These are phyloP conservation scores for Lampris megalopsis DNA, from an alignment of 2,113 vertebrate genomes.

Conservation along the genomic window DNA sequence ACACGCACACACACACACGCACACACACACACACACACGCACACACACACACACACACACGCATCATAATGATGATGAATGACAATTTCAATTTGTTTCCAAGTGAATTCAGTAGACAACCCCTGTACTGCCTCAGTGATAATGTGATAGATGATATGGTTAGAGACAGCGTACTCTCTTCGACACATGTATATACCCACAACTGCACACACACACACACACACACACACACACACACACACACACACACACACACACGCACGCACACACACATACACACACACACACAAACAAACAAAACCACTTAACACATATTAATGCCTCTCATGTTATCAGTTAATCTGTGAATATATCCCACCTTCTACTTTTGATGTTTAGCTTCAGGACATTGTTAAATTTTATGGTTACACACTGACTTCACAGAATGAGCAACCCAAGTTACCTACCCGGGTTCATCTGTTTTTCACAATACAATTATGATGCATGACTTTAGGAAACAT, in stretches of 20 bases:
- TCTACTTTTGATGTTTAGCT: constrained; percentile 54
- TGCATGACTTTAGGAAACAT: constrained; percentile 60
- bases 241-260: too few species aligned
- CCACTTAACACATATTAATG: constrained; percentile 23
- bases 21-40: background rate
- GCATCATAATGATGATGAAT: background rate
- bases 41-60: background rate
- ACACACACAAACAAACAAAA: constrained; percentile 19
- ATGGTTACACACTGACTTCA: constrained; percentile 56
- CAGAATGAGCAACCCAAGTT: constrained; percentile 51
- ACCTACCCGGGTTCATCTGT: constrained; percentile 53
- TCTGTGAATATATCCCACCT: constrained; percentile 37
- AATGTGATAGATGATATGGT: constrained; percentile 21
- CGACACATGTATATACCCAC: constrained; percentile 33
- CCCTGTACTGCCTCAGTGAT: constrained; percentile 21
- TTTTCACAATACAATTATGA: constrained; percentile 62
- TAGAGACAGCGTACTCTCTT: constrained; percentile 20
- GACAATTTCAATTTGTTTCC: constrained; percentile 30
- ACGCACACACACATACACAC: constrained; percentile 29
- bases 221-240: too few species aligned
- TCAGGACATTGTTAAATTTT: constrained; percentile 69
- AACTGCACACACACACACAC: background rate
- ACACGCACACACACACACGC: background rate
- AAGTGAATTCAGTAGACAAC: constrained; percentile 31
- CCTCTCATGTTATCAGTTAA: constrained; percentile 40